Conservation (phyloP, 2,888 invertebrate genomes). For the Platerodrilus igneus region DNA sequence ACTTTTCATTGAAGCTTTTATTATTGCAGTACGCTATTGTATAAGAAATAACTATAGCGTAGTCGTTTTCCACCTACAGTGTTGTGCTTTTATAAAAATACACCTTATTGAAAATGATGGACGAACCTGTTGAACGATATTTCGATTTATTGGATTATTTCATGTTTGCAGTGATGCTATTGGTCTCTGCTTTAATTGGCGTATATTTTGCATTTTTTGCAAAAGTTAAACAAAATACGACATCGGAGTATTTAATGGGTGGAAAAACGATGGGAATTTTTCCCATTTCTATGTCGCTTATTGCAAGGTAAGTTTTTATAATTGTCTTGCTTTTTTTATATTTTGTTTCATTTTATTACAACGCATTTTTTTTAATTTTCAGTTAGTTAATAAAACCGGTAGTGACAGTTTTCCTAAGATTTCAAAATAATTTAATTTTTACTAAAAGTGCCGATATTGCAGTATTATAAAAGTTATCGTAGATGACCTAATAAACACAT, state of each 20-base stretch:
- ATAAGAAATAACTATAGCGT: background rate
- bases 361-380: too few species aligned
- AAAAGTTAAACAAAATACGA: constrained; percentile 62
- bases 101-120: constrained; percentile 20
- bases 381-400: too few species aligned
- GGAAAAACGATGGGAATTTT: constrained; percentile 75
- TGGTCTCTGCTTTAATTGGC: constrained; percentile 62
- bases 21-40: constrained; percentile 13
- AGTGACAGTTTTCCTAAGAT: too few species aligned
- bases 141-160: constrained; percentile 63
- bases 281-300: constrained; percentile 72
- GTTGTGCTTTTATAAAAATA: constrained; percentile 5
- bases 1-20: constrained; percentile 31
- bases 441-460: too few species aligned
- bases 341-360: too few species aligned
- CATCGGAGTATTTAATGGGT: constrained; percentile 68
- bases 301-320: constrained; percentile 72
- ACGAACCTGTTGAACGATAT: constrained; percentile 36
- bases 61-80: background rate
- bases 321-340: too few species aligned
- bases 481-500: too few species aligned
- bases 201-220: constrained; percentile 69
- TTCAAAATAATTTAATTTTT: too few species aligned
- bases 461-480: too few species aligned
- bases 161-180: constrained; percentile 62